Percentiles rank a stretch among this genome's conserved stretches.
phyloP scores from a whole-genome alignment of 2,797 vertebrate genomes.

The Enteromius treurensis region DNA sequence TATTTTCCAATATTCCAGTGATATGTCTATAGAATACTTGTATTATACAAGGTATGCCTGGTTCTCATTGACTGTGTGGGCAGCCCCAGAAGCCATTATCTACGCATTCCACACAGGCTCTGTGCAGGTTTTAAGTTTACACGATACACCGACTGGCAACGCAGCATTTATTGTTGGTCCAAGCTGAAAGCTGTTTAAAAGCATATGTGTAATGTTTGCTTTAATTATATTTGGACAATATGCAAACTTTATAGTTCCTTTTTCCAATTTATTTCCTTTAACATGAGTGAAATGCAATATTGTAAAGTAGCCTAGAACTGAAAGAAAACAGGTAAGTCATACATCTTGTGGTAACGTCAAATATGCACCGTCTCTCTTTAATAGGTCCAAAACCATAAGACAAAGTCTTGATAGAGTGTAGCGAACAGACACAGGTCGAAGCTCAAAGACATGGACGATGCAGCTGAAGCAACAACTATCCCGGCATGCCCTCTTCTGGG shows the following conservation, averaged over 20 bases:
- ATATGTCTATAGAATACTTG: conserved; percentile 28
- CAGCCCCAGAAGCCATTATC: conserved; percentile 54
- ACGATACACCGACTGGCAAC: conserved; percentile 34
- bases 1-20: background rate
- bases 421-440: background rate
- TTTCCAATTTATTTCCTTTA: background rate
- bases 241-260: background rate
- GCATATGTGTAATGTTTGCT: background rate
- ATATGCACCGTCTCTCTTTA: background rate
- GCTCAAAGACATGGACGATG: background rate
- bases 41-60: conserved; percentile 47
- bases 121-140: conserved; percentile 40
- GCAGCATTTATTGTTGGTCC: background rate
- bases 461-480: conserved; percentile 49
- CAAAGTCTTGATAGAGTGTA: background rate
- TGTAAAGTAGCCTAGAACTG: background rate
- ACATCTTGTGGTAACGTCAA: background rate
- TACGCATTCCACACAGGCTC: conserved; percentile 57
- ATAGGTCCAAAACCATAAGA: background rate
- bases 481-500: conserved; percentile 73
- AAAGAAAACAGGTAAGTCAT: background rate
- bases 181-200: conserved; percentile 2
- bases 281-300: background rate
- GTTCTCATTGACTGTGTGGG: conserved; percentile 47
- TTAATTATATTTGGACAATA: background rate